Conservation (phyloP, 2,888 invertebrate genomes). For the Cantharis nigra region DNA sequence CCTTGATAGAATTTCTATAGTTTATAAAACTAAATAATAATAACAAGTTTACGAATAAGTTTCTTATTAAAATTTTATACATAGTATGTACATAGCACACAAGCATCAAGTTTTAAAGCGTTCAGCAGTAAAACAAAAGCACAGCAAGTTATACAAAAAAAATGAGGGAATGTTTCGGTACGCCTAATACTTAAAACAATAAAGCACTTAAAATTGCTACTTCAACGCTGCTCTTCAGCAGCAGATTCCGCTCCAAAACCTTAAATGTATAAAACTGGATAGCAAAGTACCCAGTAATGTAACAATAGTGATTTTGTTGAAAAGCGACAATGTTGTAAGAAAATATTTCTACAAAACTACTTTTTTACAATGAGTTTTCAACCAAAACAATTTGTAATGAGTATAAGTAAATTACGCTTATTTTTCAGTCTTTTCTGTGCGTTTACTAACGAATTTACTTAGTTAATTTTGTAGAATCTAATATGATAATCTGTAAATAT, state of each 20-base stretch:
- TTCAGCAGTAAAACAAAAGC: not conserved
- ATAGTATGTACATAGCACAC: not conserved
- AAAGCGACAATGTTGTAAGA: not conserved
- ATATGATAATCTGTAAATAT: not conserved
- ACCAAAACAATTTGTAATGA: not conserved
- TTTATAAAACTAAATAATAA: not conserved
- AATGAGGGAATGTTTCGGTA: not conserved
- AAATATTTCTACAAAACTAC: not conserved
- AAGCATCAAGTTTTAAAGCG: no score
- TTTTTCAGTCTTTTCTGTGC: not conserved
- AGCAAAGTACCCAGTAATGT: not conserved
- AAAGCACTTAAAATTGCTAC: not conserved
- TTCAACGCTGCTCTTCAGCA: not conserved
- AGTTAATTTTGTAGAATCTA: not conserved
- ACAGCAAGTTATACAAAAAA: not conserved
- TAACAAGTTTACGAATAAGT: not conserved
- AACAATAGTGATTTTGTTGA: not conserved
- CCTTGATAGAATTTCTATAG: not conserved
- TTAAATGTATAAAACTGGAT: not conserved
- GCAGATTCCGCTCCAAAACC: not conserved
- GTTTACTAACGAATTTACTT: not conserved
- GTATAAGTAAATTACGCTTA: not conserved
- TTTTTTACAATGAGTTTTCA: not conserved
- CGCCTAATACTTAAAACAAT: not conserved
- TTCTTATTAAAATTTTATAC: not conserved